Conservation (phyloP, 2,888 invertebrate genomes). For the Tinea semifulvella region DNA sequence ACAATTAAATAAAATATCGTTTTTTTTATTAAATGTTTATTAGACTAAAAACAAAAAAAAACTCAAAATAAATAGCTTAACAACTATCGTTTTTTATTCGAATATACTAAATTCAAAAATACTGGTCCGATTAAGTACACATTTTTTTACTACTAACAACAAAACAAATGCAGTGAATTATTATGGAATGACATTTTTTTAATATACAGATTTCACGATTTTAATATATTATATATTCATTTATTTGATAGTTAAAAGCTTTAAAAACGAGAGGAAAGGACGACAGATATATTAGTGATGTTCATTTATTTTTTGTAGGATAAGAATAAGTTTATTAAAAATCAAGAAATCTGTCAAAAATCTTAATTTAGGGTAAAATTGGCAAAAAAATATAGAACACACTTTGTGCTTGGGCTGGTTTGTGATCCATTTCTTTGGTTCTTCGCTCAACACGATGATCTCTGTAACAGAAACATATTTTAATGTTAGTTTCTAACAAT, state of each 20-base stretch:
- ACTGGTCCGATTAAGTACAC: slow-evolving; percentile 8
- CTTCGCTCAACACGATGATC: background rate
- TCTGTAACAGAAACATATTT: background rate
- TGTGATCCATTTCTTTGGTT: slow-evolving; percentile 1
- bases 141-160: background rate
- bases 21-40: slow-evolving; percentile 6
- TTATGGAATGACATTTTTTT: slow-evolving; percentile 1
- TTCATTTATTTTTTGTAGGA: too few species aligned
- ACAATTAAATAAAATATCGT: too few species aligned
- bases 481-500: too few species aligned
- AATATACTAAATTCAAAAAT: slow-evolving; percentile 1
- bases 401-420: background rate
- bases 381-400: too few species aligned
- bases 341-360: too few species aligned
- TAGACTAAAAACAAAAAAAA: background rate
- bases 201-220: too few species aligned
- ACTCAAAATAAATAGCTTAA: slow-evolving; percentile 1
- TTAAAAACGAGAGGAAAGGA: too few species aligned
- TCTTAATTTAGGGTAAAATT: too few species aligned
- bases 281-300: too few species aligned
- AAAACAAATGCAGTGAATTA: slow-evolving; percentile 1
- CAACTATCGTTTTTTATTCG: background rate
- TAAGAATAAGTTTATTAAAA: too few species aligned
- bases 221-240: too few species aligned
- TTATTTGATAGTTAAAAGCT: too few species aligned